Conservation (phyloP, 92 coral and sea anemone species). For the Phenganax marumi region DNA sequence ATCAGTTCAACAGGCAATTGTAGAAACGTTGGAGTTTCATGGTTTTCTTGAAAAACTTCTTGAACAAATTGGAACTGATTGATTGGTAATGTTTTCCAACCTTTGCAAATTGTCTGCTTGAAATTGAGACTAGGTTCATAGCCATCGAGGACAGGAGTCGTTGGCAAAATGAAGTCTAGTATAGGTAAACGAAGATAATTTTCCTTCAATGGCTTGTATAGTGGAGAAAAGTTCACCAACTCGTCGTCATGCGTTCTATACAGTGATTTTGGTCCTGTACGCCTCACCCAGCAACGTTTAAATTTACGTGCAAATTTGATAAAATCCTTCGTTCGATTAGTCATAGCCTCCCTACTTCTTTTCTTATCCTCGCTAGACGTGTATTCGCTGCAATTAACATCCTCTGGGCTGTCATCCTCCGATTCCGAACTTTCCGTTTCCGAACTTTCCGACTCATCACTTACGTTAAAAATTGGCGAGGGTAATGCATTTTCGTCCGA, state of each 20-base stretch:
- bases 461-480: no score
- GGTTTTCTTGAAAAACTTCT: conserved; percentile 22
- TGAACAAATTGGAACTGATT: not conserved
- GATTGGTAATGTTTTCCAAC: conserved; percentile 23
- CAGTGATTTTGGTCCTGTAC: not conserved
- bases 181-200: conserved; percentile 16
- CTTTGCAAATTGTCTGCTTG: conserved; percentile 26
- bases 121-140: conserved; percentile 15
- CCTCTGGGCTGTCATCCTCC: not conserved
- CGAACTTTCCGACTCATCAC: no score
- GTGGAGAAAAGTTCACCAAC: not conserved
- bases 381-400: not conserved
- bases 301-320: not conserved
- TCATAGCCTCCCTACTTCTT: not conserved
- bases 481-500: no score
- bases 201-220: not conserved
- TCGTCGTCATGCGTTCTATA: not conserved
- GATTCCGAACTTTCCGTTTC: no score
- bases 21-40: not conserved
- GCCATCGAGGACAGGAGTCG: not conserved
- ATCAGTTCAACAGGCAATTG: conserved; percentile 20
- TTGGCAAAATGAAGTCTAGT: conserved; percentile 14
- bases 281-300: not conserved
- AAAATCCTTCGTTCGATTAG: conserved; percentile 1
- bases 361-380: not conserved